Evolutionary conservation across 2,113 vertebrate genomes (phyloP).

Genomic region (Meles meles): DNA sequence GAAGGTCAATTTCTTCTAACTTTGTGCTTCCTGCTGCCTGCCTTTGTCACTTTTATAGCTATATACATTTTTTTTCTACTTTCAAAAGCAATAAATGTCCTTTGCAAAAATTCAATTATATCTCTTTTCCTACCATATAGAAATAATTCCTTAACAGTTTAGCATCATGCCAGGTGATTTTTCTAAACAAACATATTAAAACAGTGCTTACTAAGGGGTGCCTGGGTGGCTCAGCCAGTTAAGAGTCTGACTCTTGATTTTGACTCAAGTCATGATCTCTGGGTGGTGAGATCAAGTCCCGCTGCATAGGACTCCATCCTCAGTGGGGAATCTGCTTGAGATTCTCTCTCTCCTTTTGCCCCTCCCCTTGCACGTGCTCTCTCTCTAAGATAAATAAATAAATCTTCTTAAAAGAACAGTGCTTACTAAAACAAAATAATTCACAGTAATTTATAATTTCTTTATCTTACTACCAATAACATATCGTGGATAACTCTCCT

Average conservation of each 20-base stretch:
- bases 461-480: background rate
- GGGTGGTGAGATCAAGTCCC: background rate
- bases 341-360: background rate
- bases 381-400: background rate
- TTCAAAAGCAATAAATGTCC: constrained; percentile 28
- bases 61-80: background rate
- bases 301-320: background rate
- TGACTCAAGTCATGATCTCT: background rate
- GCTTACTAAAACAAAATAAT: background rate
- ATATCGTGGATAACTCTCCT: background rate
- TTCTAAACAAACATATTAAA: constrained; percentile 8
- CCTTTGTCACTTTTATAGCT: background rate
- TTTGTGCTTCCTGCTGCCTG: background rate
- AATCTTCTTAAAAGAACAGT: background rate
- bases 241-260: background rate
- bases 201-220: background rate
- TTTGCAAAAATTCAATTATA: background rate
- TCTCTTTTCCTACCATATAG: background rate
- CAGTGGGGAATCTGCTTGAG: background rate
- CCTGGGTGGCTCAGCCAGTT: background rate
- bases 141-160: constrained; percentile 35
- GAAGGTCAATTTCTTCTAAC: background rate
- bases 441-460: background rate
- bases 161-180: constrained; percentile 10
- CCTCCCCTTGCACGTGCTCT: background rate